Evolutionary conservation across 2,888 invertebrate species (phyloP), one percentile per base, ranked within the genome.

Genomic region (Agonum fuliginosum): DNA sequence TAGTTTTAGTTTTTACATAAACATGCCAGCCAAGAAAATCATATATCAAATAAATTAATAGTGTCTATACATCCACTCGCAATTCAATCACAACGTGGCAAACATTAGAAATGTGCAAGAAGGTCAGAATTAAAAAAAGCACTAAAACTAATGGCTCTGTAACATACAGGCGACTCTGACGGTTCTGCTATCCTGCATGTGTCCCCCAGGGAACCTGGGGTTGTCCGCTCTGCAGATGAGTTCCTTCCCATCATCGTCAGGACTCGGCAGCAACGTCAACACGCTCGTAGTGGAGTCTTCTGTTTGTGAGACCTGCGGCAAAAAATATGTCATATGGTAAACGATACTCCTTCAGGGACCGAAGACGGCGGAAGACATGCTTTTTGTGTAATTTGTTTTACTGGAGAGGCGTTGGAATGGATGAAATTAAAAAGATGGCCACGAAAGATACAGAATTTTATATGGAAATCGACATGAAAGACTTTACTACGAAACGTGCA

Each of bases 141-240:
- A 37, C 10, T n/a, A 10, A n/a, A n/a, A n/a, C n/a, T n/a, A n/a
- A n/a, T n/a, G n/a, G n/a, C n/a, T n/a, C n/a, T n/a, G n/a, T n/a
- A 84, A 93, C 96, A 94, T 89, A 96, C 96, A 96, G 86, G 94
- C 91, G 82, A 96, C 94, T 84, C 93, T 92, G 81, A 96, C 90
- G 80, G 91, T 91, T 83, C 93, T 90, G 67, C 93, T 91, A 84
- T 95, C 94, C 87, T 95, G 95, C 72, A 94, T 88, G 69, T 93
- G 92, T 81, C 94, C 93, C 78, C 94, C 94, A 46, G 94, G 94
- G 86, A 96, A 94, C 90, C 95, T 93, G 0, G 95, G 94, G 89
- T 97, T 97, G 86, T 95, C 93, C 78, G 95, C 95, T 78, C 95
- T 91, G 85, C 96, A 97, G 77, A 93, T 91, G 79, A 97, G 90